Conservation (phyloP, 2,888 invertebrate genomes). For the Lithophane ornitopus region DNA sequence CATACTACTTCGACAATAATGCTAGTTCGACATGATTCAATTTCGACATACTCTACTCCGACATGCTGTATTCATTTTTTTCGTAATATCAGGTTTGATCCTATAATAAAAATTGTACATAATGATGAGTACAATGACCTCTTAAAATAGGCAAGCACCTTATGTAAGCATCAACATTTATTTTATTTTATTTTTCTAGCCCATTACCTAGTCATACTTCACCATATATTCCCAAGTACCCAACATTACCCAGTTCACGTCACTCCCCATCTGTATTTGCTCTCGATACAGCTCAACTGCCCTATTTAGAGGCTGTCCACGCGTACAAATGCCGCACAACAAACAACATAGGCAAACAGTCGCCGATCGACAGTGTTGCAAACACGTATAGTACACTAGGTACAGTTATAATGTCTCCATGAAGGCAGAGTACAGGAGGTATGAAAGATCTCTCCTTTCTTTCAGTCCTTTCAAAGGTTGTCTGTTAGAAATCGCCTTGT, state of each 20-base stretch:
- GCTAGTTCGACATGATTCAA: too few species aligned
- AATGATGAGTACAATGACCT: too few species aligned
- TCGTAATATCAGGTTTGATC: too few species aligned
- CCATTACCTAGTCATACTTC: neutral
- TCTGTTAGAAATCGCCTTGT: too few species aligned
- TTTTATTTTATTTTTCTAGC: too few species aligned
- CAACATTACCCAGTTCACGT: neutral
- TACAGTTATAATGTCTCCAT: neutral
- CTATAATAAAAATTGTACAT: too few species aligned
- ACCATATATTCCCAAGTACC: neutral
- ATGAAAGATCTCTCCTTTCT: neutral
- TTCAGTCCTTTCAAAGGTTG: too few species aligned
- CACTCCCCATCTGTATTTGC: conserved; percentile 15
- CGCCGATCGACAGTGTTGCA: neutral
- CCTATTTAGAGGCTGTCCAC: conserved; percentile 26
- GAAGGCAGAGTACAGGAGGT: neutral
- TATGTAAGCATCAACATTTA: too few species aligned
- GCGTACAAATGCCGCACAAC: conserved; percentile 1
- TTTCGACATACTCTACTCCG: too few species aligned
- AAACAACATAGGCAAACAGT: conserved; percentile 17
- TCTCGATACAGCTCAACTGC: conserved; percentile 8
- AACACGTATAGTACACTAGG: neutral
- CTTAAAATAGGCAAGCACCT: too few species aligned
- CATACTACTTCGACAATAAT: too few species aligned
- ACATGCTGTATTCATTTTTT: too few species aligned